These are phyloP conservation scores for Distichodus sexfasciatus DNA, from an alignment of 2,797 vertebrate genomes.

Conservation along the genomic window DNA sequence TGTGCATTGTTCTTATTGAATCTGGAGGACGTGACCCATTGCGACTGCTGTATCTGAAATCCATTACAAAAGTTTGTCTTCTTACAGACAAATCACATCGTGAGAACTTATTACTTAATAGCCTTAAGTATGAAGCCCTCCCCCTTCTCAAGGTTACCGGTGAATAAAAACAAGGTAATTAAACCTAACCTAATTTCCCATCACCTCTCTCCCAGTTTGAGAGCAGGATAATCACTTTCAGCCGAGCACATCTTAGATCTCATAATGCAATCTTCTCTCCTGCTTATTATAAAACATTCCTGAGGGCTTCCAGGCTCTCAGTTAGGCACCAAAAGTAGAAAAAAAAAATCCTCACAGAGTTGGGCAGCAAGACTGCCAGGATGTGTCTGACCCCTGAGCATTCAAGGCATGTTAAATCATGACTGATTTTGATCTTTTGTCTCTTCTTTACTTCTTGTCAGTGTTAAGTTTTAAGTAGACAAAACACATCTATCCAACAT, in stretches of 20 bases:
- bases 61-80: conserved; percentile 41
- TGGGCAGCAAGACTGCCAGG: background rate
- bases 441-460: background rate
- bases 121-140: conserved; percentile 45
- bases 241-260: conserved; percentile 46
- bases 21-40: conserved; percentile 41
- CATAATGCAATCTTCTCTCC: conserved; percentile 55
- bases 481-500: background rate
- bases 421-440: conserved; percentile 7
- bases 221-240: conserved; percentile 54
- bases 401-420: background rate
- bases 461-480: conserved; percentile 6
- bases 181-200: conserved; percentile 54
- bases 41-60: conserved; percentile 31
- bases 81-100: conserved; percentile 29
- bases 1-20: conserved; percentile 26
- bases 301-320: conserved; percentile 27
- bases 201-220: conserved; percentile 44
- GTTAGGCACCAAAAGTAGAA: conserved; percentile 12
- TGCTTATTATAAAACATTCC: conserved; percentile 52
- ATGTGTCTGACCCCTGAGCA: conserved; percentile 4
- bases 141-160: conserved; percentile 55
- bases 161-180: conserved; percentile 58
- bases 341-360: background rate
- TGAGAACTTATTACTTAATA: conserved; percentile 56